These are phyloP conservation scores for Esox niger DNA, from an alignment of 2,113 vertebrate species.

Conservation along the genomic window DNA sequence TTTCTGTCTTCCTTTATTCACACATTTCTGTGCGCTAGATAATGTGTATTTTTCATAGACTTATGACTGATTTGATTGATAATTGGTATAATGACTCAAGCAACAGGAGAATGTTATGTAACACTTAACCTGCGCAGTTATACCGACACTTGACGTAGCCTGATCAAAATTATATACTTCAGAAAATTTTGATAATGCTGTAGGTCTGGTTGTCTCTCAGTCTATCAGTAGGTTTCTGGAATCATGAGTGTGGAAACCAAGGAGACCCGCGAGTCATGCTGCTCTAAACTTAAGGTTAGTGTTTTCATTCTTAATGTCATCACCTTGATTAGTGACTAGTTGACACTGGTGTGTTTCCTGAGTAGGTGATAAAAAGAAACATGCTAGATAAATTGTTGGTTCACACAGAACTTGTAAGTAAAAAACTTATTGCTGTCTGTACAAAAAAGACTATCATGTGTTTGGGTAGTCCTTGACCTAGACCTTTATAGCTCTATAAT, in stretches of 20 bases:
- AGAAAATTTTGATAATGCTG: too few species aligned
- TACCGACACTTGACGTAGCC: background rate
- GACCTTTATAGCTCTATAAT: conserved; percentile 24
- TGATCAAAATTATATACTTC: too few species aligned
- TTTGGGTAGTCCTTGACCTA: conserved; percentile 9
- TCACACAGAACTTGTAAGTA: too few species aligned
- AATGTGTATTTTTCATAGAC: background rate
- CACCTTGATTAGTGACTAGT: too few species aligned
- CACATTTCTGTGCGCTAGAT: background rate
- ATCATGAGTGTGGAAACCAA: conserved; percentile 71
- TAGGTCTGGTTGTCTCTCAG: too few species aligned
- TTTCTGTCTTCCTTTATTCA: background rate
- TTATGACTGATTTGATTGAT: background rate
- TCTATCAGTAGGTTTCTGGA: background rate
- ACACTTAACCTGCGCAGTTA: background rate
- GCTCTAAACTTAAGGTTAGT: conserved; percentile 74
- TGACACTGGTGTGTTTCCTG: too few species aligned
- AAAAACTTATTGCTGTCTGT: background rate
- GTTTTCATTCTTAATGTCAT: background rate
- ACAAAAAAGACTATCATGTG: too few species aligned
- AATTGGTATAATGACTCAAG: background rate
- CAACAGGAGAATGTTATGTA: background rate
- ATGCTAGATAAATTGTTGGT: too few species aligned
- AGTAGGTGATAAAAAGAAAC: too few species aligned
- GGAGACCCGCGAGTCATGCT: conserved; percentile 48